Evolutionary conservation across 2,113 vertebrate genomes (phyloP), one percentile per base, ranked within the genome.

Genomic region (Chascanopsetta lugubris): DNA sequence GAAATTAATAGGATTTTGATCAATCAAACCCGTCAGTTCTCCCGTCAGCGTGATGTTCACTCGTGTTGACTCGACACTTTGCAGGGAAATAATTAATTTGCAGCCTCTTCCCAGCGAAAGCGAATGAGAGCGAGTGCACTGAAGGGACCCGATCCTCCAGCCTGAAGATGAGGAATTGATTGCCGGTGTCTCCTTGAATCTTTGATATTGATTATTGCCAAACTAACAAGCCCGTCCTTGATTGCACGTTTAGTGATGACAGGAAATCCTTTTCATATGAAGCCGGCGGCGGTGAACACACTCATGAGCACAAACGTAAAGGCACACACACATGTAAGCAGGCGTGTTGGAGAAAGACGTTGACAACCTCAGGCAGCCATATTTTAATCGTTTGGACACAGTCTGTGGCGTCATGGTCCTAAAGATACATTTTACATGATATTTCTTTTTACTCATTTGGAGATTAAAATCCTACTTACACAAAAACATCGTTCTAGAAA

Each of bases 171-270:
- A 11, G 3, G 12, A 59, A 50, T 48, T 64, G 70, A 77, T 77
- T 61, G 27, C 50, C 17, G 60, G 58, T 62, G 47, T 80, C 46
- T 57, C 50, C n/a, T 57, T 64, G n/a, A 6, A 25, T 40, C 24
- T 53, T 63, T 63, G 11, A 26, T 57, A 67, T 75, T 68, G 69
- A 79, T 49, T 59, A 68, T 55, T 58, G 30, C 24, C 50, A 50
- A 34, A 20, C 20, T 36, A 59, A 54, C 3, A 34, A 42, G 51
- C 43, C 22, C 58, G 45, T 27, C 49, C 12, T 50, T 65, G 32
- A 53, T 60, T 26, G 49, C 57, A 40, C 29, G 57, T 53, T 75
- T 61, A 75, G 58, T 46, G 18, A 70, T 59, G 58, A 65, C 51
- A 59, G 54, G 51, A 70, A 77, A 69, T 27, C 12, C 47, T 61